Evolutionary conservation across 2,888 invertebrate species (phyloP), one percentile per base, ranked within the genome.

Genomic region (Eupithecia subumbrata): DNA sequence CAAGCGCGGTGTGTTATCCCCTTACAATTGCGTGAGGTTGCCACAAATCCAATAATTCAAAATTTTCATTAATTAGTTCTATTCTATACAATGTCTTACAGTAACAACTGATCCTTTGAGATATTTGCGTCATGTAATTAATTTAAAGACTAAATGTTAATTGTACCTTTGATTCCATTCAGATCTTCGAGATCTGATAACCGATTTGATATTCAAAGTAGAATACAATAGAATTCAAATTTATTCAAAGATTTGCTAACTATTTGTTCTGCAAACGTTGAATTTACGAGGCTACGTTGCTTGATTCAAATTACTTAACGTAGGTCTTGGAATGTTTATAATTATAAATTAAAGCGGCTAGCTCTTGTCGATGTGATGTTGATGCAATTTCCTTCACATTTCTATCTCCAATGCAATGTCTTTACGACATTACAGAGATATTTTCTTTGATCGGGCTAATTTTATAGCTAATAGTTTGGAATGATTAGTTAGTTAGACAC

Each of bases 201-300:
- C 25, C 60, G 60, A 25, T 34, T 34, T 64, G 64, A 34, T 64
- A 64, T 64, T 64, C 64, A 30, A 18, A 63, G 16, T 34, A 18
- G 64, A 64, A 64, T 34, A 64, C 56, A 56, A 56, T 60, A 60
- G 22, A 25, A 25, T 34, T 64, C 64, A 60, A 60, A 60, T 64
- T 22, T 67, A 67, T 43, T 67, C 43, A 67, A 67, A 12, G n/a
- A 34, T 67, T 37, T 67, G 64, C 64, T 2, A 64, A 48, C 37
- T 40, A n/a, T 40, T 67, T 37, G 40, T 64, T 64, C 64, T 34
- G 18, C 34, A 34, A 64, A 64, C 18, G 22, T 18, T 64, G 30
- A 34, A 34, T 64, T 18, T 64, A 64, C 60, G 25, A 14, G 22
- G 14, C 5, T 25, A 25, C 52, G 52, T 56, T 56, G 60, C 60